Evolutionary conservation across 2,113 vertebrate species (phyloP), one percentile per base, ranked within the genome.

Genomic region (Eubucco bourcierii): DNA sequence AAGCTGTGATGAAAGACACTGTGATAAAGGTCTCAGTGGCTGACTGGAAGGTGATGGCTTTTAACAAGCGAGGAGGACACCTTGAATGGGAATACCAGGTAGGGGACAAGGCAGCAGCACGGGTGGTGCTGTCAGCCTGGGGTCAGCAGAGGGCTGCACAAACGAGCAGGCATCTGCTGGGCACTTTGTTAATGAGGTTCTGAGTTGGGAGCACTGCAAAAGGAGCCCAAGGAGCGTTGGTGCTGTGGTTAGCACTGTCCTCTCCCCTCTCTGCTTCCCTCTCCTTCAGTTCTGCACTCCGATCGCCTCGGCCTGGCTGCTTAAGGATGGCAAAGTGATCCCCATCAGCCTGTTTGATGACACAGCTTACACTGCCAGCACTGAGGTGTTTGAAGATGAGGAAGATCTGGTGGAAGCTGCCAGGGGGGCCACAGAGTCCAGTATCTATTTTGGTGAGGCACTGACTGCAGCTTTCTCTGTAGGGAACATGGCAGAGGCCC

Each of bases 31-130:
- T 99, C 84, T 99, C 99, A 0, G 99, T 99, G 60, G 98, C 99
- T 14, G 98, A 99, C 67, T 99, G 99, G 99, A 99, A 99, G 93
- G 98, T 99, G 85, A 98, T 99, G 98, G 99, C 99, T 55, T 99
- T 99, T 94, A 98, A 97, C 67, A 98, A 97, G 95, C 96, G 97
- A 28, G 98, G 96, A 17, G 99, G 99, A 85, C 98, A 98, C 89
- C 98, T 99, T 93, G 98, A 99, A 80, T 99, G 99, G 99, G 99
- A 99, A 74, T 99, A 98, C 79, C 98, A 99, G 99, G 99, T 99
- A 98, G 21, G 70, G 34, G 6, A 64, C 84, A 81, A 75, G 53
- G 8, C 34, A 52, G 65, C 80, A 37, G 90, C 39, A 12, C 2
- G 73, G 64, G 52, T 31, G 59, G 41, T 65, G 17, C 58, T 90